Evolutionary conservation across 2,888 invertebrate species (phyloP).

Genomic region (Herminia tarsipennalis): DNA sequence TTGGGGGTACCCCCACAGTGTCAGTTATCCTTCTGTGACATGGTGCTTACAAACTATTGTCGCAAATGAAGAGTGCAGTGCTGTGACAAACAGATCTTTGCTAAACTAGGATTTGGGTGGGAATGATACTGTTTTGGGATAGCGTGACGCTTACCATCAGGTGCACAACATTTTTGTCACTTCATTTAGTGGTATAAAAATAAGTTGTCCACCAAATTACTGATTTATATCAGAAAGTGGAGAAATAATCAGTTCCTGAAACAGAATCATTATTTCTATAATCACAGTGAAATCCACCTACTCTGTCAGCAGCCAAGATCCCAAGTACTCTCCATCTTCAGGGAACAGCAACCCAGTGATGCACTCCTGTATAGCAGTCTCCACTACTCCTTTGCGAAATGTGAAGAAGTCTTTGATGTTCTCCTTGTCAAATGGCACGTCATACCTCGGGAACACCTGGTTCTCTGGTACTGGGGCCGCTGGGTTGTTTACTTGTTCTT

Average conservation of each 20-base stretch:
- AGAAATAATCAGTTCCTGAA: not conserved
- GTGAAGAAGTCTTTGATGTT: conserved; percentile 90
- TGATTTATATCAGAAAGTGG: not conserved
- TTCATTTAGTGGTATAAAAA: too few relatives aligned
- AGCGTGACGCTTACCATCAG: too few relatives aligned
- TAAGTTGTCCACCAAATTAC: too few relatives aligned
- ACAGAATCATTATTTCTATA: not conserved
- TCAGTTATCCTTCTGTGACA: too few relatives aligned
- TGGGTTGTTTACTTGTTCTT: conserved; percentile 52
- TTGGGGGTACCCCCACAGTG: too few relatives aligned
- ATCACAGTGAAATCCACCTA: conserved; percentile 69
- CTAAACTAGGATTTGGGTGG: too few relatives aligned
- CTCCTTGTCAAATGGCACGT: conserved; percentile 79
- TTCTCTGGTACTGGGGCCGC: conserved; percentile 54
- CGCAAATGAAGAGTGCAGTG: too few relatives aligned
- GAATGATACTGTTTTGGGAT: too few relatives aligned
- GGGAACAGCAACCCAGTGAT: conserved; percentile 87
- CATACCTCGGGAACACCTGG: conserved; percentile 74
- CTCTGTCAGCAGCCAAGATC: conserved; percentile 93
- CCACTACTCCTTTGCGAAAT: conserved; percentile 90
- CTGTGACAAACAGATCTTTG: too few relatives aligned
- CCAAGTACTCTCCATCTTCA: conserved; percentile 90
- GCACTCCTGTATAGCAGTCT: conserved; percentile 90
- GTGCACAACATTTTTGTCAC: too few relatives aligned
- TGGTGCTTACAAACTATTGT: too few relatives aligned